phyloP scores from a whole-genome alignment of 2,888 invertebrate genomes.

The Quadroppia sp. region DNA sequence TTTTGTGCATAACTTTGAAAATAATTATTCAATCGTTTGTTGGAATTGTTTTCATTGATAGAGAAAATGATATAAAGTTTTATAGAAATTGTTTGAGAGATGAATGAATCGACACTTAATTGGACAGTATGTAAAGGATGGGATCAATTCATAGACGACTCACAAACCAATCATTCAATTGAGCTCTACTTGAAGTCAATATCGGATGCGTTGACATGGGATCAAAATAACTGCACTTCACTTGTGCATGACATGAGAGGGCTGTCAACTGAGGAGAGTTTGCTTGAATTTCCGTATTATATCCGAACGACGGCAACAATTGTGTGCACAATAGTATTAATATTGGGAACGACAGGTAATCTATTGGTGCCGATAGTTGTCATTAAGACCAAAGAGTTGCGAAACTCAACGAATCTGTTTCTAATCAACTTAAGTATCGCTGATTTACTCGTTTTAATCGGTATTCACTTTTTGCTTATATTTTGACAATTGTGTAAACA shows the following conservation, averaged over 20 bases:
- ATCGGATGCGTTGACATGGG: background rate
- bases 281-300: constrained; percentile 19
- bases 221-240: background rate
- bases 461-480: background rate
- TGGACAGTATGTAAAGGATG: background rate
- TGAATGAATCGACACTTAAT: background rate
- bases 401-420: constrained; percentile 91
- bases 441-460: constrained; percentile 78
- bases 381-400: constrained; percentile 84
- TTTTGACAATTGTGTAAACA: background rate
- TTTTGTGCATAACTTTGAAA: no score
- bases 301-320: constrained; percentile 73
- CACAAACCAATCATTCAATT: background rate
- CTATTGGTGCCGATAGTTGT: constrained; percentile 90
- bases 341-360: constrained; percentile 84
- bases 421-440: constrained; percentile 88
- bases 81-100: background rate
- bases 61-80: background rate
- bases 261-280: background rate
- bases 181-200: background rate
- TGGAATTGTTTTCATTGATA: no score
- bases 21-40: no score
- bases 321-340: constrained; percentile 76
- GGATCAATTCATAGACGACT: background rate
- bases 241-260: background rate